phyloP scores from a whole-genome alignment of 1,140 invertebrate species.

The Drosophila kurseongensis region DNA sequence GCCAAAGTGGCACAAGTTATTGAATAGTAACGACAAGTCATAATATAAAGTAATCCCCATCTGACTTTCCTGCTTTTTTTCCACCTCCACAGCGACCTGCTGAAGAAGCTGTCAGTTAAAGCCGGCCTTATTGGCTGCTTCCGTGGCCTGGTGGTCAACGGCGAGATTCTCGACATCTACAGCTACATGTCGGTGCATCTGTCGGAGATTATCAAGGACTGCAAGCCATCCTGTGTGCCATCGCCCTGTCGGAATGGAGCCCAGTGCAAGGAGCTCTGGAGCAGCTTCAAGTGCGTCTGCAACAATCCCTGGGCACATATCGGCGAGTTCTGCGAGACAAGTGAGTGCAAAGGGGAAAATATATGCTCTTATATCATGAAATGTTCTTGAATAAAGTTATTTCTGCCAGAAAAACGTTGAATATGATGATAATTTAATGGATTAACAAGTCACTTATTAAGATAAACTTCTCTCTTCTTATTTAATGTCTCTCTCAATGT shows the following conservation, averaged over 20 bases:
- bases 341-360: conserved; percentile 86
- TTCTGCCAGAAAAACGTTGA: background rate
- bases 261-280: conserved; percentile 96
- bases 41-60: conserved; percentile 60
- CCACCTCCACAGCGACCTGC: conserved; percentile 88
- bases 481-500: no score
- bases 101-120: conserved; percentile 91
- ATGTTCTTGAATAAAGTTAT: background rate
- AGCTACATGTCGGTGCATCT: conserved; percentile 96
- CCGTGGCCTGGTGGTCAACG: conserved; percentile 95
- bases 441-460: no score
- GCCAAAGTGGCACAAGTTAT: conserved; percentile 56
- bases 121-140: conserved; percentile 97
- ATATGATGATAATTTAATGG: background rate
- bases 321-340: conserved; percentile 94
- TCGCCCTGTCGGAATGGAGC: conserved; percentile 97
- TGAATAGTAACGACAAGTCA: conserved; percentile 71
- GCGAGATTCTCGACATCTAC: conserved; percentile 95
- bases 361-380: background rate
- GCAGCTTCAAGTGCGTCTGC: conserved; percentile 95
- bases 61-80: conserved; percentile 3
- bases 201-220: conserved; percentile 95
- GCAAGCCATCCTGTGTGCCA: conserved; percentile 96
- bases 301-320: conserved; percentile 96
- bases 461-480: no score